A percentile compares a stretch with the other conserved stretches of the same genome.
Evolutionary conservation across 2,797 vertebrate species (phyloP).

Genomic region (Epinephelus awoara): DNA sequence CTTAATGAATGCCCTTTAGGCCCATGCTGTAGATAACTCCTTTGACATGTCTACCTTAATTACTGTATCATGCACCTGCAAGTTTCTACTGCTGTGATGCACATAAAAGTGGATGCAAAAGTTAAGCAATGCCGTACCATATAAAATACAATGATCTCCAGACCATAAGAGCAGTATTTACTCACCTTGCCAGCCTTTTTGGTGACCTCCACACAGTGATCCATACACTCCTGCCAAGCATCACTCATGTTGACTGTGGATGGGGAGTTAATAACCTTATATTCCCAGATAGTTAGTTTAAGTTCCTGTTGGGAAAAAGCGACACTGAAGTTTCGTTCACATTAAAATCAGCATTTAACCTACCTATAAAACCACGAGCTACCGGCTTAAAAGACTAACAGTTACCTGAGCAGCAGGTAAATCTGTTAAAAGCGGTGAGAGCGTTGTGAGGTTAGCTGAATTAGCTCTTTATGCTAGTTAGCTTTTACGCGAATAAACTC

Average conservation of each 20-base stretch:
- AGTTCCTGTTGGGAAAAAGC: background rate
- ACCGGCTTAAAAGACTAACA: background rate
- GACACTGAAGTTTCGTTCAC: background rate
- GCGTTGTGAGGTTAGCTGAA: background rate
- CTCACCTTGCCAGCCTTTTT: slow-evolving; percentile 82
- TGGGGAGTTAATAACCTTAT: background rate
- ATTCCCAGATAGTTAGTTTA: background rate
- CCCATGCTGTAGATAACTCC: too few species aligned
- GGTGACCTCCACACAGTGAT: slow-evolving; percentile 79
- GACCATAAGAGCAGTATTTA: accelerated
- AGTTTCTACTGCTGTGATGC: too few species aligned
- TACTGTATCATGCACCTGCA: background rate
- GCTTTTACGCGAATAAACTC: background rate
- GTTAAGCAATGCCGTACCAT: background rate
- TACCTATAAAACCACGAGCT: background rate
- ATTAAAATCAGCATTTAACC: background rate
- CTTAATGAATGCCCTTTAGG: background rate
- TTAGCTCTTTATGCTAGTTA: slow-evolving; percentile 36
- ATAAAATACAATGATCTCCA: background rate
- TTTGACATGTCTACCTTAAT: background rate
- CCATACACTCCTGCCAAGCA: slow-evolving; percentile 84
- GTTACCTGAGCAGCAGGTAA: background rate
- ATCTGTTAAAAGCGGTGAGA: background rate
- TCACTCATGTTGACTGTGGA: slow-evolving; percentile 72
- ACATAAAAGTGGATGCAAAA: background rate